Evolutionary conservation across 2,113 vertebrate species (phyloP).

Genomic region (Cinclus cinclus): DNA sequence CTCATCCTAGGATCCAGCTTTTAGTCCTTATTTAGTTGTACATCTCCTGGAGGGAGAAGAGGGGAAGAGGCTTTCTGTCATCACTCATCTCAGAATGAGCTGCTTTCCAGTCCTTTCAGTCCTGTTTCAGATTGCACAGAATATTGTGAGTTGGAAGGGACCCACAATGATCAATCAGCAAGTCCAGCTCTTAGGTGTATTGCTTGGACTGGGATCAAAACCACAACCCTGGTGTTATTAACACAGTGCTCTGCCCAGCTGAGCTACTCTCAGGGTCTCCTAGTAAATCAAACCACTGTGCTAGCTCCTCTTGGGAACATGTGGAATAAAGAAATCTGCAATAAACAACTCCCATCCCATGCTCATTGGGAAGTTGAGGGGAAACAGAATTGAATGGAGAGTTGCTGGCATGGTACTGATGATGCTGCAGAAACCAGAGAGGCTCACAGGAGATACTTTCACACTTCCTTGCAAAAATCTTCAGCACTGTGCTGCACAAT

Average conservation of each 20-base stretch:
- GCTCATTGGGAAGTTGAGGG: neutral
- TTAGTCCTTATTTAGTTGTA: slow-evolving; percentile 40
- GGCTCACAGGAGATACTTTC: neutral
- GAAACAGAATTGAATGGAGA: neutral
- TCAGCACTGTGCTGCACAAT: neutral
- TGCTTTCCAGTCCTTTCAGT: neutral
- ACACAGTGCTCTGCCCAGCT: neutral
- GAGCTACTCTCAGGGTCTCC: fast-evolving
- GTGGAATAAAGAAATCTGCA: neutral
- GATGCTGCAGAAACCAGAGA: neutral
- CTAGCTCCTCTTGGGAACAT: neutral
- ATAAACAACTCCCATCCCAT: fast-evolving
- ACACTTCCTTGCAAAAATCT: neutral
- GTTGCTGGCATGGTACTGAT: neutral
- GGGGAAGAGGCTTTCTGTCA: neutral
- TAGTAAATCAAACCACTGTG: neutral
- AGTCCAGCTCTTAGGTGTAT: neutral
- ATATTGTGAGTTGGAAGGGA: neutral
- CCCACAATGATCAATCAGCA: neutral
- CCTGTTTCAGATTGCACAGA: neutral
- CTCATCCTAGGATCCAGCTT: neutral
- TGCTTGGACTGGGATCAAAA: neutral
- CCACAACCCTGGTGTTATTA: neutral
- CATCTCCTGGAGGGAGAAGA: neutral
- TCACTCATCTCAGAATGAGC: neutral